These are phyloP conservation scores for Psylliodes chrysocephalus DNA, from an alignment of 2,888 invertebrate genomes.

Conservation along the genomic window DNA sequence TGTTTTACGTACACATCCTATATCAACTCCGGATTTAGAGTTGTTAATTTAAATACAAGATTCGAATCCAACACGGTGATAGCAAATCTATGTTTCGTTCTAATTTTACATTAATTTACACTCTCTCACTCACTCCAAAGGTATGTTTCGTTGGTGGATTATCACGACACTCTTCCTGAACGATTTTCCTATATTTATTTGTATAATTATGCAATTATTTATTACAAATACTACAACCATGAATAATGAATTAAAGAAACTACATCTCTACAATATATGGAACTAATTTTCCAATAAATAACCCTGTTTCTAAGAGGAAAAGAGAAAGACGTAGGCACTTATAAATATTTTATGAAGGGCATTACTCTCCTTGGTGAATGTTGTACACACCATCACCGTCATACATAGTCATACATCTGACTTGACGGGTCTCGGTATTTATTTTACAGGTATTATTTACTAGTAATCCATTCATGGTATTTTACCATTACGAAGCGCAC, in stretches of 20 bases:
- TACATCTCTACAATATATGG: neutral
- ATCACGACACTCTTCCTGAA: too few species aligned
- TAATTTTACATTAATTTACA: too few species aligned
- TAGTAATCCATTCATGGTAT: constrained; percentile 27
- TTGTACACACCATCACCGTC: constrained; percentile 8
- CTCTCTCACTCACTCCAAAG: too few species aligned
- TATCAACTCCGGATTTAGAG: too few species aligned
- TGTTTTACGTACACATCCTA: too few species aligned
- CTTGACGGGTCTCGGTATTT: constrained; percentile 2
- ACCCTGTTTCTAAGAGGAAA: neutral
- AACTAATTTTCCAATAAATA: neutral
- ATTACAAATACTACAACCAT: neutral
- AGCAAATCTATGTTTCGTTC: too few species aligned
- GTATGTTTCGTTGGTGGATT: too few species aligned
- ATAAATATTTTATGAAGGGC: constrained; percentile 18
- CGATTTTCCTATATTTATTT: too few species aligned
- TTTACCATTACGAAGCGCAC: constrained; percentile 18
- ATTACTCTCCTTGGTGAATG: constrained; percentile 7
- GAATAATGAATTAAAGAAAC: neutral
- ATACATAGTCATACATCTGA: constrained; percentile 7
- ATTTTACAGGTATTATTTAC: constrained; percentile 11
- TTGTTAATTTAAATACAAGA: too few species aligned
- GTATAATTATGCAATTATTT: too few species aligned
- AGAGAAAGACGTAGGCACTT: constrained; percentile 4
- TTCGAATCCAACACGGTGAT: too few species aligned